Evolutionary conservation across 2,113 vertebrate species (phyloP), one percentile per base, ranked within the genome.

Genomic region (Campylomormyrus tamandua): DNA sequence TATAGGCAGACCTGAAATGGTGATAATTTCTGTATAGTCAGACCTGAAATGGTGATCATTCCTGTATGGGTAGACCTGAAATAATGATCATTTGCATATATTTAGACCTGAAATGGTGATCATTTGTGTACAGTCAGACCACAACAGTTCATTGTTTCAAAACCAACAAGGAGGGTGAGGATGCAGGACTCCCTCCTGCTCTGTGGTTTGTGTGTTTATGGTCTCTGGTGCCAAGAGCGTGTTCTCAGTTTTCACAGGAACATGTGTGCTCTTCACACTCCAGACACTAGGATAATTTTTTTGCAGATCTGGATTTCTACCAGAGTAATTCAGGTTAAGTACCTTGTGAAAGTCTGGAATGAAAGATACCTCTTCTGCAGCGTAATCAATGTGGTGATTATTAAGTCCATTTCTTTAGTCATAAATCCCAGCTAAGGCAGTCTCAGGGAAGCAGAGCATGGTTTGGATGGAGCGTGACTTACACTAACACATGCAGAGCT

Each of bases 121-220:
- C 17, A 58, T 58, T 58, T 24, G 5, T 24, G 56, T 62, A 27
- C 24, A 62, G 58, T 62, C 62, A 62, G n/a, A 31, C 62, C 62
- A 27, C 24, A 27, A 62, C 24, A 62, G 24, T n/a, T n/a, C 56
- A 62, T n/a, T n/a, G 24, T 62, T 24, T 62, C 7, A 62, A 58
- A 24, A 24, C 21, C 53, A 56, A 2, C 7, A n/a, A 70, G 62
- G 10, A 31, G 62, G 4, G 15, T 39, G 13, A 89, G 83, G n/a
- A 90, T 52, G 87, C 52, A 46, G 86, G 56, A 89, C 90, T 85
- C 88, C 56, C 88, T 89, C 90, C 70, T 86, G 31, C 31, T 90
- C n/a, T 39, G 17, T 27, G 13, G 42, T 90, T 70, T 89, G 56
- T 80, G 83, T 90, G 89, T 88, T 90, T 62, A 80, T 42, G 70